Evolutionary conservation across 2,888 invertebrate genomes (phyloP), one percentile per base, ranked within the genome.

Genomic region (Corbicula japonica): DNA sequence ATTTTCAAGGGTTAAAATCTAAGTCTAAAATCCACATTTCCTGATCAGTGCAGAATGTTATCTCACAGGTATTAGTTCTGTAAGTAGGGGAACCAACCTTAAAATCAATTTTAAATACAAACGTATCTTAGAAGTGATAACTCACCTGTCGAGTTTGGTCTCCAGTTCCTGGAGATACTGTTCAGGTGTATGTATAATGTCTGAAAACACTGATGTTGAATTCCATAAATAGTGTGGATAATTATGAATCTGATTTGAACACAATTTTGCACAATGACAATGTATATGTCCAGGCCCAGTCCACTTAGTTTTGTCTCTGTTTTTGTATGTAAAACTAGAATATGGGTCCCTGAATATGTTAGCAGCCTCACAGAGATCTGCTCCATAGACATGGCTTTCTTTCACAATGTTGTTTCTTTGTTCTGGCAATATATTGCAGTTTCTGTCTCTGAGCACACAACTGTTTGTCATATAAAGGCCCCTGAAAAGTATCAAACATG

Each of bases 351-450:
- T 94, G 65, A 94, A 93, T 89, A 95, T 86, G 62, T 91, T 92
- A 89, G 95, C 94, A 12, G 96, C 95, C 74, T 95, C 95, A 77
- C 97, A 95, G 89, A 98, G 95, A 94, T 98, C 98, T 72, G 95
- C 95, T 38, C 98, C 98, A 93, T 96, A 98, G 76, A 98, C 95
- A n/a, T 71, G 98, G 98, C 92, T 96, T 95, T 0, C 96, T 96
- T 90, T 96, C 96, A 94, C 97, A 97, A 88, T 97, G 95, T 54
- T 95, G 95, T 88, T 96, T 95, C 94, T 98, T 98, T 28, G 95
- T 93, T 69, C 93, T 93, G 23, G 96, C 95, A 92, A 97, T 94
- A 58, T 95, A 94, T 60, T 95, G 94, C 74, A 96, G 94, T 85
- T 95, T 95, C 8, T 95, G 95, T 87, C 94, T 94, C 52, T 95